Base-by-base conservation (phyloP, 1,140 invertebrate genomes). In the Liolophura sinensis region DNA sequence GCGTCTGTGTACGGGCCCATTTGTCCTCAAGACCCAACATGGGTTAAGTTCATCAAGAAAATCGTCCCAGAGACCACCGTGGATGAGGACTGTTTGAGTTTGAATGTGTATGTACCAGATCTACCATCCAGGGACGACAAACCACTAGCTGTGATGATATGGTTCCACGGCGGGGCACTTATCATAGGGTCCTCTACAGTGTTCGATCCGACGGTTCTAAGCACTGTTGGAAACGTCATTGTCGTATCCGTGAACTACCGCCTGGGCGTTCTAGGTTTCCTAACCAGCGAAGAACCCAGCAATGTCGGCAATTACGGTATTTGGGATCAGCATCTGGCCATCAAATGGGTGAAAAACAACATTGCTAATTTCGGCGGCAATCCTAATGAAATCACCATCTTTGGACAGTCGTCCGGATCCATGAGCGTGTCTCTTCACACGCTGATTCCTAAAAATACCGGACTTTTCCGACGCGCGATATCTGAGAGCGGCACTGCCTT, bases 121-220 rank as follows among this genome's bases (percentile, higher is more conserved):
- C 55, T 49, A 15, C 18, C 54, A n/a, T 40, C 57, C 7, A 3
- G n/a, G 18, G 25, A 47, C 57, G 27, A 47, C 24, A 52, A 16
- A 18, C 54, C 52, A n/a, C 24, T n/a, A 14, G 57, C 27, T 15
- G 67, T 69, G 0, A 69, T 69, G 63, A 52, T 69, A 15, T 69
- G 46, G 5, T 61, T 69, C 46, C 67, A 69, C 31, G 67, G 67
- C 24, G 67, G 67, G 16, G 63, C 40, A 12, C 65, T 60, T 18
- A 40, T 48, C 47, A 40, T 50, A 16, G 67, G 67, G 31, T 57
- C 47, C 12, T 58, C 18, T 92, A 93, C 96, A 80, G 89, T 97
- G 18, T 97, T 97, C 83, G 95, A 97, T 85, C 92, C 91, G 66
- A 83, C 85, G 66, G 92, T 91, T 75, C 85, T 97, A 40, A 93